These are phyloP conservation scores for Hydra vulgaris DNA, from an alignment of 30 jellyfish, hydroid and myxozoan genomes.

Conservation along the genomic window DNA sequence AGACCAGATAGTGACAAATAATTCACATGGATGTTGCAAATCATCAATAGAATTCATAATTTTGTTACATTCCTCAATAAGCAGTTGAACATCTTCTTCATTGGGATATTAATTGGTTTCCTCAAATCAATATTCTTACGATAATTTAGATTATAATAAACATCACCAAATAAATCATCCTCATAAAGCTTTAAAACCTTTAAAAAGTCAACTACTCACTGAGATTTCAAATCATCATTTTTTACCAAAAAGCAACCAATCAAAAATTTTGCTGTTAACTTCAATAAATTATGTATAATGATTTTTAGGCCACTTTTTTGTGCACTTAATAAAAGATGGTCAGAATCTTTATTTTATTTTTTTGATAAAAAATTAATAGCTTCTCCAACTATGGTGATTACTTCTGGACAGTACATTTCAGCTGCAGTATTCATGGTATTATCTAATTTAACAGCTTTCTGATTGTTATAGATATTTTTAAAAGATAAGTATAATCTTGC, in stretches of 20 bases:
- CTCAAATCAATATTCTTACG: constrained; percentile 3
- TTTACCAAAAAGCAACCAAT: constrained; percentile 26
- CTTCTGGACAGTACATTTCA: constrained; percentile 15
- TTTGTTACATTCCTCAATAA: constrained; percentile 7
- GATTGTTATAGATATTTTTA: neutral
- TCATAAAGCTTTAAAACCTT: constrained; percentile 10
- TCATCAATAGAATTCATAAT: constrained; percentile 11
- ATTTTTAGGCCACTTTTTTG: constrained; percentile 25
- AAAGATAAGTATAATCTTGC: constrained; percentile 13
- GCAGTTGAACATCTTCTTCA: constrained; percentile 17
- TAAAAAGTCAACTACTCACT: constrained; percentile 10
- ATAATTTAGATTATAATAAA: constrained; percentile 14
- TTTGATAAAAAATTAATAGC: constrained; percentile 5
- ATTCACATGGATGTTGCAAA: neutral
- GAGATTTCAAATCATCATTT: constrained; percentile 8
- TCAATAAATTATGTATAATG: constrained; percentile 1
- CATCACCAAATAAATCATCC: constrained; percentile 25
- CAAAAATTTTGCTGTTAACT: constrained; percentile 2
- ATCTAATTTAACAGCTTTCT: neutral
- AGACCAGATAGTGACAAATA: neutral
- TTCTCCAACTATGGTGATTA: constrained; percentile 6
- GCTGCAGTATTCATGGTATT: neutral
- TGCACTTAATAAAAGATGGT: neutral
- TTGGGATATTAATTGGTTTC: constrained; percentile 24
- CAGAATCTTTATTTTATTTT: neutral